Evolutionary conservation across 2,888 invertebrate genomes (phyloP), one percentile per base, ranked within the genome.

Genomic region (Eupeodes luniger): DNA sequence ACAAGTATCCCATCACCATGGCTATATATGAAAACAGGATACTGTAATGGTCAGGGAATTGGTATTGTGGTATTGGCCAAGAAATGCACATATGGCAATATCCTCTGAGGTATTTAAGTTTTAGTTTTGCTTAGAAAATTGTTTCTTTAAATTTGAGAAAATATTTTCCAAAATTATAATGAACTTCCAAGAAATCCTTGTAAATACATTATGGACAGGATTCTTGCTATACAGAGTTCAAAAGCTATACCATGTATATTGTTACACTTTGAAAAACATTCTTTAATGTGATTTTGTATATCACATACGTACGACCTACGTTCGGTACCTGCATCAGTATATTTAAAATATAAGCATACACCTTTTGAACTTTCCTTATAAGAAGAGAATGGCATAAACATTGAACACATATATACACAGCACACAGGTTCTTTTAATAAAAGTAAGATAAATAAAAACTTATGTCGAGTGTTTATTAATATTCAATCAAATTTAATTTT

Each of bases 1-100:
- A 92, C 92, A 92, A 92, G 85, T 88, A 88, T 88, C 85, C 81
- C 70, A 85, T 88, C 88, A 88, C 88, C 70, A 88, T 88, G 85
- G 64, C 59, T 81, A 88, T 75, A 75, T 64, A 59, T 19, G 78
- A 64, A 57, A 51, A 74, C 61, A 77, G 78, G 69, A 85, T 67
- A 82, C 64, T 75, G 57, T 61, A 70, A 82, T 78, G 72, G 66
- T 19, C 61, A 44, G 53, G 81, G 69, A 81, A 64, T 75, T 64
- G 84, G 85, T 78, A 75, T 74, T 81, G 78, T 78, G 81, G 85
- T 79, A 53, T 55, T 78, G 72, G 44, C 51, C 62, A 69, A 78
- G 78, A 81, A 75, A 61, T 81, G 79, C 59, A 75, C 88, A 81
- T 81, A 81, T 72, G 80, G 59, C 66, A 67, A 77, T 77, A 84